Base-by-base conservation (phyloP, 1,140 invertebrate species). In the Hydropsyche tenuis region DNA sequence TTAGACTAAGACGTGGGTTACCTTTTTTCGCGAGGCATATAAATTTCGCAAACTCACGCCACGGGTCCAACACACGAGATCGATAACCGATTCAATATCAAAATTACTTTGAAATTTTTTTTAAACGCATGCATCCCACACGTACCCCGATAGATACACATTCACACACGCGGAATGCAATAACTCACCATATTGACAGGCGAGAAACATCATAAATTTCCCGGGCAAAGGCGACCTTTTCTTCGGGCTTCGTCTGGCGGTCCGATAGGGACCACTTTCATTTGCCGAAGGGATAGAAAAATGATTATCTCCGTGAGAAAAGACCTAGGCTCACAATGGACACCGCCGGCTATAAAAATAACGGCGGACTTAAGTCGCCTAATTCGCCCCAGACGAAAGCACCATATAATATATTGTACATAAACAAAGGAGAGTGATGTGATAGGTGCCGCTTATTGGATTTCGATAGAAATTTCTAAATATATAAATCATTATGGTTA, bases 181-280 rank as follows among this genome's bases (percentile, higher is more conserved):
- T 72, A 72, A 72, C 60, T 72, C 69, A 72, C 30, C 16, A 30
- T 63, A 72, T 45, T 63, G 69, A 62, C 69, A 72, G 56, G 30
- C 37, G 7, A 25, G 56, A 72, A 72, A 72, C 69, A 72, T 63
- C 30, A 72, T 72, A 72, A 72, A 72, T 72, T 72, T 46, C 20
- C 42, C 53, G n/a, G 12, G 23, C 22, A 69, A 27, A 27, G 20
- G 43, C 22, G 56, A 12, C 56, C 18, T 60, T 60, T 60, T 25
- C 22, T 12, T 48, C 45, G 45, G 56, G 23, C 23, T n/a, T n/a
- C n/a, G n/a, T n/a, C n/a, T 25, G 25, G 56, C 56, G 56, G 23
- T 22, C 22, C 56, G n/a, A n/a, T n/a, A n/a, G n/a, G n/a, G n/a
- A n/a, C 56, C 23, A 22, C 56, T 65, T 43, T 45, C 63, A 65